These are phyloP conservation scores for Mythimna vitellina DNA, from an alignment of 2,888 invertebrate genomes.

Conservation along the genomic window DNA sequence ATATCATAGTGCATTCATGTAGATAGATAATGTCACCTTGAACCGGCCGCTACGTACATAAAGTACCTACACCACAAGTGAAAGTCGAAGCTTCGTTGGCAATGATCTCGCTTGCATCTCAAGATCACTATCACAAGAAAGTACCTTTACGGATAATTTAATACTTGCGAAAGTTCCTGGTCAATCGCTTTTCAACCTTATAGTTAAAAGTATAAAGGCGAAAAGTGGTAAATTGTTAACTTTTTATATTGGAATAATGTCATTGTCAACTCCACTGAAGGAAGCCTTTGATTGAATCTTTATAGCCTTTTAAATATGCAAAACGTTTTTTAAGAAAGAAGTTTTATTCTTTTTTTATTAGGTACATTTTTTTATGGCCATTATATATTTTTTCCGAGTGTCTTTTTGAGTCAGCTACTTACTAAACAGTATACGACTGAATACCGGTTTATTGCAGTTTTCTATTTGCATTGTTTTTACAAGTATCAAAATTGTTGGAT, in stretches of 20 bases:
- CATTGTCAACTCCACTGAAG: background rate
- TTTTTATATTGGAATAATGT: conserved; percentile 11
- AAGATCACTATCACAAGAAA: conserved; percentile 62
- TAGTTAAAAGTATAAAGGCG: background rate
- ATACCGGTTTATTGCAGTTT: conserved; percentile 18
- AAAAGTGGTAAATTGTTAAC: background rate
- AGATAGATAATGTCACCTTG: background rate
- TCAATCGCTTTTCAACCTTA: background rate
- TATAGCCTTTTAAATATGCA: conserved; percentile 6
- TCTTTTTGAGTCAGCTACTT: conserved; percentile 15
- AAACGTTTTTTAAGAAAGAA: background rate
- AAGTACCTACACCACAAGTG: conserved; percentile 27
- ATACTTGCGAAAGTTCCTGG: conserved; percentile 19
- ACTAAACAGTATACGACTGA: background rate
- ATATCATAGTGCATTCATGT: background rate
- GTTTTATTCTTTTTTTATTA: background rate
- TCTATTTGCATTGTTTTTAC: background rate
- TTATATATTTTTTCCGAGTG: background rate
- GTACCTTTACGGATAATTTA: conserved; percentile 14
- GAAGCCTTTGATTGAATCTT: conserved; percentile 12
- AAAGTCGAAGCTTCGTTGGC: conserved; percentile 55
- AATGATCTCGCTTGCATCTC: conserved; percentile 43
- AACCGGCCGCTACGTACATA: conserved; percentile 14
- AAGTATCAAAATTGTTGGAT: conserved; percentile 11
- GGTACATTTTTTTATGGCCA: background rate